A percentile compares a stretch with the other conserved stretches of the same genome.
Conservation (phyloP, 2,797 vertebrate species). For the Chelon auratus region DNA sequence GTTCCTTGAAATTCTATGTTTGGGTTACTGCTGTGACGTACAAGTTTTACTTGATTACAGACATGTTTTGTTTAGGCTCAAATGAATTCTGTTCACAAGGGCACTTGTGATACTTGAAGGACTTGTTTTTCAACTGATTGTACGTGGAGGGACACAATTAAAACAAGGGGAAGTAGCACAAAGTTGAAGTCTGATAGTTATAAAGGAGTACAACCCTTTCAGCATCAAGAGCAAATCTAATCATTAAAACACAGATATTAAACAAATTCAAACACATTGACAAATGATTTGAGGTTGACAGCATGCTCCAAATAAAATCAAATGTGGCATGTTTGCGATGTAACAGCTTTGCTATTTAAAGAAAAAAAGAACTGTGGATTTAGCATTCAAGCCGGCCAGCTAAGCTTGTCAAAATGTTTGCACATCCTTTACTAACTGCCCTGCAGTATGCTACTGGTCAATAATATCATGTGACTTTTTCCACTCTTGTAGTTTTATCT, state of each 20-base stretch:
- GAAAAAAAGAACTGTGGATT: no score
- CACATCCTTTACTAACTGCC: not conserved
- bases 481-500: slow-evolving; percentile 16
- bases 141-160: not conserved
- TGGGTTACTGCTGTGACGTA: not conserved
- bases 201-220: no score
- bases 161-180: not conserved
- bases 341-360: not conserved
- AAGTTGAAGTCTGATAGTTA: not conserved
- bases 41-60: not conserved
- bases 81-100: not conserved
- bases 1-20: slow-evolving; percentile 12
- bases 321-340: slow-evolving; percentile 43
- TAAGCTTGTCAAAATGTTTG: not conserved
- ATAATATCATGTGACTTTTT: slow-evolving; percentile 3
- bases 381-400: not conserved
- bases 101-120: not conserved
- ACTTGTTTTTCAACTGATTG: not conserved
- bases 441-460: slow-evolving; percentile 10
- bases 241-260: slow-evolving; percentile 25
- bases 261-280: slow-evolving; percentile 37
- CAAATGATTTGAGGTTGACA: slow-evolving; percentile 30
- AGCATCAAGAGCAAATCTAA: not conserved
- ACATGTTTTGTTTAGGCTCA: not conserved
- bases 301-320: slow-evolving; percentile 55